phyloP scores from a whole-genome alignment of 2,797 vertebrate genomes.

The Mionectes olivaceus region DNA sequence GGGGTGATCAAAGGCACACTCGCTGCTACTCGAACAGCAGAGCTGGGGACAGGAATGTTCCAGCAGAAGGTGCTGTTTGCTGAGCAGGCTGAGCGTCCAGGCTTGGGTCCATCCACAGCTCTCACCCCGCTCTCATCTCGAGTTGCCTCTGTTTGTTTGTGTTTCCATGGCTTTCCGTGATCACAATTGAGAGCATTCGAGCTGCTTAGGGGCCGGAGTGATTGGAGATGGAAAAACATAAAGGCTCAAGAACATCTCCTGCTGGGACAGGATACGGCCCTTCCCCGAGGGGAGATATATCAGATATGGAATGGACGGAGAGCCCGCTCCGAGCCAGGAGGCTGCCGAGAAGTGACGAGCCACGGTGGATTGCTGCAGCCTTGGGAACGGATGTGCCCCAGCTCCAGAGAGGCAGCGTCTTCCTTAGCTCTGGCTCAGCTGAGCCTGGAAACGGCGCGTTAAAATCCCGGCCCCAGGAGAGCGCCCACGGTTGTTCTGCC shows the following conservation, averaged over 20 bases:
- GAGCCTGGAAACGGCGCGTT: neutral
- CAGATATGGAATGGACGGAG: neutral
- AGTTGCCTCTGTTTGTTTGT: slow-evolving; percentile 43
- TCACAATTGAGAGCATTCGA: neutral
- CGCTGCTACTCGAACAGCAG: neutral
- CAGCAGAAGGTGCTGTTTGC: slow-evolving; percentile 65
- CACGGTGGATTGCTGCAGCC: neutral
- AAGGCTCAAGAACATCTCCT: slow-evolving; percentile 58
- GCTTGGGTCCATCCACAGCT: neutral
- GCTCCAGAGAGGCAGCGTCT: neutral
- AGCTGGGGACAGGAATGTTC: neutral
- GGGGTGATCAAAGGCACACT: neutral
- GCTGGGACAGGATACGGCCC: slow-evolving; percentile 64
- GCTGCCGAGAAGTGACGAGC: slow-evolving; percentile 51
- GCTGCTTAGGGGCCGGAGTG: neutral
- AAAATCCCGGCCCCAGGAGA: neutral
- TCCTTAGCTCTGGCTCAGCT: neutral
- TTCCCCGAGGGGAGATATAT: slow-evolving; percentile 19
- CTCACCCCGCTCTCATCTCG: neutral
- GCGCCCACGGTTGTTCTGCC: neutral
- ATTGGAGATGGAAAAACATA: slow-evolving; percentile 49
- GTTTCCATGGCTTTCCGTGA: slow-evolving; percentile 57
- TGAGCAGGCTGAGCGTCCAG: neutral
- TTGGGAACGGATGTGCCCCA: neutral
- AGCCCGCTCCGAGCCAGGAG: neutral